Percentiles rank a stretch among this genome's conserved stretches.
Conservation (phyloP, 2,888 invertebrate genomes). For the Napeogenes inachia region DNA sequence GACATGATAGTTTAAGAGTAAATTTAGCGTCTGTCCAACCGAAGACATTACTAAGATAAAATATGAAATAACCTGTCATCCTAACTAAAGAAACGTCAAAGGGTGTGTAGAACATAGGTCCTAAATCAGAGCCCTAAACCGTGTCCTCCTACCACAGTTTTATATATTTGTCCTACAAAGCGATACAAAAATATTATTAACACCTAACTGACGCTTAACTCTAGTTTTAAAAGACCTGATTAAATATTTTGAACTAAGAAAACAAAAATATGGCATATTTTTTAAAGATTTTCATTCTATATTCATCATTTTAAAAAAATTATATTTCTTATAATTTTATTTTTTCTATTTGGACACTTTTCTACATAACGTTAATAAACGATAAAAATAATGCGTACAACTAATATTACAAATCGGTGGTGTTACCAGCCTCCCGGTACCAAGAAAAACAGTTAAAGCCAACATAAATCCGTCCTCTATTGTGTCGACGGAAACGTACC, state of each 20-base stretch:
- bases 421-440: constrained; percentile 40
- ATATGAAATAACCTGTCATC: constrained; percentile 6
- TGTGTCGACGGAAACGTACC: constrained; percentile 40
- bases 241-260: no score
- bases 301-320: no score
- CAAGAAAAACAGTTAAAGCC: constrained; percentile 58
- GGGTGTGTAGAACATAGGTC: constrained; percentile 35
- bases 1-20: no score
- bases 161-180: constrained; percentile 2
- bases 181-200: not conserved
- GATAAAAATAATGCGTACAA: constrained; percentile 24
- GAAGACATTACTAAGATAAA: no score
- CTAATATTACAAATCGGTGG: constrained; percentile 24
- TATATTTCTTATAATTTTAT: no score
- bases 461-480: constrained; percentile 53
- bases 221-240: no score
- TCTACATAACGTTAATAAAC: not conserved
- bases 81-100: constrained; percentile 9
- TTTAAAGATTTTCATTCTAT: no score
- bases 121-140: constrained; percentile 59
- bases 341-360: no score
- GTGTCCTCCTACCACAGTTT: constrained; percentile 15
- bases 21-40: no score
- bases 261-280: no score
- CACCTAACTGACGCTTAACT: no score